Conservation (phyloP, 2,113 vertebrate species). For the Dasyprocta punctata region DNA sequence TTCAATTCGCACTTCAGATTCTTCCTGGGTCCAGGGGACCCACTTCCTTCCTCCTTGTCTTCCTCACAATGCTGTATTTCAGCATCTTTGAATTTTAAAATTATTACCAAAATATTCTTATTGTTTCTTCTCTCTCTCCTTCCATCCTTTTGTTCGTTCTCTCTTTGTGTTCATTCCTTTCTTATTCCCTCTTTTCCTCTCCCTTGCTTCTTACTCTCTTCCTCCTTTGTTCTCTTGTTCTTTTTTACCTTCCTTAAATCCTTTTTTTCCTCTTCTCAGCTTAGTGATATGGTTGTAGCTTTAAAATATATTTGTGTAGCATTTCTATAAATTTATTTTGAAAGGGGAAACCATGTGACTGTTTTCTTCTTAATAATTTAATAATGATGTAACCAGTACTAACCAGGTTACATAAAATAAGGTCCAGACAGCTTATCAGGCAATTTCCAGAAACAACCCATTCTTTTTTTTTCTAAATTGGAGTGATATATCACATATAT, state of each 20-base stretch:
- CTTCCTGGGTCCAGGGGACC: no score
- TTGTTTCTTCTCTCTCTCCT: neutral
- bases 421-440: neutral
- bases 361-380: neutral
- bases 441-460: neutral
- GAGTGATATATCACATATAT: neutral
- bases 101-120: neutral
- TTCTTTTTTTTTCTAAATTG: neutral
- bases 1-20: no score
- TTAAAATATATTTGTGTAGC: neutral
- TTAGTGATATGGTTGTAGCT: neutral
- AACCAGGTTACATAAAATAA: neutral
- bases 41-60: no score
- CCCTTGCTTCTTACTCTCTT: neutral
- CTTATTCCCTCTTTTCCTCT: neutral
- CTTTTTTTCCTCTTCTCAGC: neutral
- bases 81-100: neutral
- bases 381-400: neutral
- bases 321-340: slow-evolving; percentile 29
- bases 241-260: neutral
- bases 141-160: neutral
- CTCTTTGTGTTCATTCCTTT: neutral
- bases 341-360: neutral
- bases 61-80: no score
- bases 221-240: neutral